Base-by-base conservation (phyloP, 1,140 invertebrate genomes). In the Drosophila prosaltans region DNA sequence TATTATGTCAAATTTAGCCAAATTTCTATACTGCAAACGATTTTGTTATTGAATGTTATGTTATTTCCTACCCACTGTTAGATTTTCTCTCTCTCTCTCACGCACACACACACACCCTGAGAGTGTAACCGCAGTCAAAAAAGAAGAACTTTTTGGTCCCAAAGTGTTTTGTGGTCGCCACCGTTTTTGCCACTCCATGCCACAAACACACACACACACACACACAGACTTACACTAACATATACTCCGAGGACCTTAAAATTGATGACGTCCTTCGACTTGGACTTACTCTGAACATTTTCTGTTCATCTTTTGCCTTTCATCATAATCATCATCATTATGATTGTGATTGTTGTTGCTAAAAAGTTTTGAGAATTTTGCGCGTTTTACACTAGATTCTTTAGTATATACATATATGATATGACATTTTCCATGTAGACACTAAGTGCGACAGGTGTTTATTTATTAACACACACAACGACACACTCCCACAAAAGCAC, bases 371-470 rank as follows among this genome's bases (percentile, higher is more conserved):
- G 55, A 58, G 61, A 72, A 77, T 82, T 81, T 69, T 55, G 16
- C 68, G 70, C 59, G 32, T 80, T 80, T 80, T 69, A 62, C 69
- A 65, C 68, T 69, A 72, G 72, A 32, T 39, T 40, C n/a, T 70
- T 60, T 69, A 65, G 75, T 72, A 16, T 16, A 16, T 16, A 16
- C 0, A 16, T 16, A 16, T 16, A 16, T 16, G 81, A 41, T 26
- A 40, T 21, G 43, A 51, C 36, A 6, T 8, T 26, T 39, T 16
- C 16, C n/a, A 24, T 59, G 10, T 59, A 0, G 9, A 28, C 65
- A 41, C 60, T 48, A 69, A 78, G 58, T 72, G 83, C 82, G 83
- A 89, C 83, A 88, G 83, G 83, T 88, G 83, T 86, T 88, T 88
- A 72, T 83, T 88, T 82, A 89, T 89, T 88, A 83, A 88, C 72